Percentiles rank a stretch among this genome's conserved stretches.
phyloP scores from a whole-genome alignment of 2,888 invertebrate genomes.

The Lampropteryx suffumata region DNA sequence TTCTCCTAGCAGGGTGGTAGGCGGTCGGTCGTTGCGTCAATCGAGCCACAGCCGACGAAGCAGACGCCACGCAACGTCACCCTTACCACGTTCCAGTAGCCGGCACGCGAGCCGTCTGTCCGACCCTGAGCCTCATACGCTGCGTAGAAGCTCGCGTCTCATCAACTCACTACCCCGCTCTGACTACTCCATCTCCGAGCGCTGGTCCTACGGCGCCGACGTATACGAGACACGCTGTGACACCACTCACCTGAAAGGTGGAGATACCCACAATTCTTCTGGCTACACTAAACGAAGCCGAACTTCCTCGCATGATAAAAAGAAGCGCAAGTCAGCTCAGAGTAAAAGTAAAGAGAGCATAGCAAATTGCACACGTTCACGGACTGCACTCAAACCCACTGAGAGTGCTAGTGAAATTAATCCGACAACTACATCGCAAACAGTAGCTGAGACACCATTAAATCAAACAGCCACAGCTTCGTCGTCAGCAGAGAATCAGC shows the following conservation, averaged over 20 bases:
- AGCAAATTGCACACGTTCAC: slow-evolving; percentile 76
- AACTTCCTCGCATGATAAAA: slow-evolving; percentile 73
- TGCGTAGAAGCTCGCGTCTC: slow-evolving; percentile 78
- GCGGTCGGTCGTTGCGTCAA: slow-evolving; percentile 81
- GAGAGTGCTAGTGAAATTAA: slow-evolving; percentile 72
- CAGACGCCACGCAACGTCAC: slow-evolving; percentile 70
- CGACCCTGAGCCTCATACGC: slow-evolving; percentile 68
- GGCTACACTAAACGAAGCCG: slow-evolving; percentile 60
- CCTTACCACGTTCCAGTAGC: slow-evolving; percentile 64
- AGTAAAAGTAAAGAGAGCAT: slow-evolving; percentile 65
- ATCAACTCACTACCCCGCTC: slow-evolving; percentile 72
- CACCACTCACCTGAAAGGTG: slow-evolving; percentile 60
- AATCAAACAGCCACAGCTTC: slow-evolving; percentile 53
- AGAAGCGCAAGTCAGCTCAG: slow-evolving; percentile 63
- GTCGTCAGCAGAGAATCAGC: slow-evolving; percentile 51
- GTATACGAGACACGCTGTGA: slow-evolving; percentile 79
- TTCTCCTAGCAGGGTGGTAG: slow-evolving; percentile 83
- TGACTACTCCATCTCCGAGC: slow-evolving; percentile 82
- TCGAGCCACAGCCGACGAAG: slow-evolving; percentile 68
- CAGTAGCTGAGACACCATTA: slow-evolving; percentile 46
- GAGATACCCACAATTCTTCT: slow-evolving; percentile 59
- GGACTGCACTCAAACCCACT: slow-evolving; percentile 72
- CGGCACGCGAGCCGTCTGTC: slow-evolving; percentile 57
- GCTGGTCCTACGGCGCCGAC: slow-evolving; percentile 82
- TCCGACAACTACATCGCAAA: slow-evolving; percentile 51